Evolutionary conservation across 2,797 vertebrate species (phyloP).

Genomic region (Enteromius viviparus): DNA sequence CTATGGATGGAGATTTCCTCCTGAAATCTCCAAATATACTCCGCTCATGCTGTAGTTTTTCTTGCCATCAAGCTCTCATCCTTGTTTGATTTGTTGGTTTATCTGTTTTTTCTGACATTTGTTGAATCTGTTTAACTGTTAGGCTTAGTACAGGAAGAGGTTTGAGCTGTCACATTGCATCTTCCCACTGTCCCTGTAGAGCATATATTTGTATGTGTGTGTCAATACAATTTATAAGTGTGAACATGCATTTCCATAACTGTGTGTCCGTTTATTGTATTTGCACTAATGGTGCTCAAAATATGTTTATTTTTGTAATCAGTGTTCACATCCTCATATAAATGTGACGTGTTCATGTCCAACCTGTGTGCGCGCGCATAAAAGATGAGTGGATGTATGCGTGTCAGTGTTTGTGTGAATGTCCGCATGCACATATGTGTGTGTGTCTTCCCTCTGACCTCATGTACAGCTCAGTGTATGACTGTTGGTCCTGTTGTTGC

Average conservation of each 20-base stretch:
- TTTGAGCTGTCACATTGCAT: constrained; percentile 20
- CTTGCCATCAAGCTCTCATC: constrained; percentile 45
- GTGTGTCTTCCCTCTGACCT: constrained; percentile 46
- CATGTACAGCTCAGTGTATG: constrained; percentile 61
- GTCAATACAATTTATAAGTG: constrained; percentile 33
- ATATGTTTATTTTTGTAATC: constrained; percentile 43
- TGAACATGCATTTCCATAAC: constrained; percentile 34
- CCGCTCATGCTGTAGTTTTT: constrained; percentile 20
- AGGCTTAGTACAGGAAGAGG: constrained; percentile 13
- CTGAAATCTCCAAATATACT: neutral
- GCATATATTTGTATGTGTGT: constrained; percentile 25
- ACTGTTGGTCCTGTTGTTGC: constrained; percentile 59
- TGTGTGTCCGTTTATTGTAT: constrained; percentile 36
- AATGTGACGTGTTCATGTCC: constrained; percentile 29
- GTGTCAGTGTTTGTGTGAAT: constrained; percentile 10
- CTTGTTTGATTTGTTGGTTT: constrained; percentile 43
- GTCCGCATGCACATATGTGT: neutral
- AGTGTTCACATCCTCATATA: constrained; percentile 15
- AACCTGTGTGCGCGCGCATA: neutral
- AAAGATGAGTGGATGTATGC: neutral
- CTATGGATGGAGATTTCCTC: neutral
- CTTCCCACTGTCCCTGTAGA: constrained; percentile 41
- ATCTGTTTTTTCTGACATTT: constrained; percentile 25
- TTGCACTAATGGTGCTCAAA: constrained; percentile 33
- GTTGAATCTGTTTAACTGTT: constrained; percentile 11